Conservation (phyloP, 2,888 invertebrate species). For the Synergus japonicus region DNA sequence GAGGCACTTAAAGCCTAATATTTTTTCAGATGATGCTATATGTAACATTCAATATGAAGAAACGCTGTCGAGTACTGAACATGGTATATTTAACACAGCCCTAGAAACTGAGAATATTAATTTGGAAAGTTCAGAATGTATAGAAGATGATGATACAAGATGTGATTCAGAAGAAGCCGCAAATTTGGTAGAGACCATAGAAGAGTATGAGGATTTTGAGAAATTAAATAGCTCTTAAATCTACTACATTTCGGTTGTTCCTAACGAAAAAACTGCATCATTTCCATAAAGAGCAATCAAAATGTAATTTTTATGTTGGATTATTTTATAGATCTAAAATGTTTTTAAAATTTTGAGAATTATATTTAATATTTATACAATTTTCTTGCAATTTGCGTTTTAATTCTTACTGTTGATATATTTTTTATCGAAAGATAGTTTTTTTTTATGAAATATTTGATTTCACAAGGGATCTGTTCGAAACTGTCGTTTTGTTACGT, state of each 20-base stretch:
- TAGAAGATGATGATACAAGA: slow-evolving; percentile 75
- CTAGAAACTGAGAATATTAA: slow-evolving; percentile 79
- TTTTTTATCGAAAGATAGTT: neutral
- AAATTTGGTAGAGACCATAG: slow-evolving; percentile 58
- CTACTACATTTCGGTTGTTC: neutral
- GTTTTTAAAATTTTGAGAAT: neutral
- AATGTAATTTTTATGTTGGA: neutral
- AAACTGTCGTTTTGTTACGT: too few relatives aligned
- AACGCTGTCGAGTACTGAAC: slow-evolving; percentile 68
- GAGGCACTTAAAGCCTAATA: slow-evolving; percentile 23
- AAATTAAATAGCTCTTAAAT: slow-evolving; percentile 63
- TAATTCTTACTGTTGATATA: neutral
- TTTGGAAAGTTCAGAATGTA: slow-evolving; percentile 79
- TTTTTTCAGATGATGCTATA: slow-evolving; percentile 55
- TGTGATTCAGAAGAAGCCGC: slow-evolving; percentile 45
- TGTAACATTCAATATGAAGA: slow-evolving; percentile 61
- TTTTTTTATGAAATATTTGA: neutral
- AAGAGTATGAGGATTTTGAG: slow-evolving; percentile 59
- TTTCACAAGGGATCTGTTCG: too few relatives aligned
- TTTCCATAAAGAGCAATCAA: neutral
- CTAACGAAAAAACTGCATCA: neutral
- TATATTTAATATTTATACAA: slow-evolving; percentile 6
- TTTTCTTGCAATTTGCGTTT: neutral
- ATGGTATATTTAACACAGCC: slow-evolving; percentile 80
- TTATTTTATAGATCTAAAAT: neutral